Evolutionary conservation across 2,888 invertebrate species (phyloP).

Genomic region (Lithophane leautieri): DNA sequence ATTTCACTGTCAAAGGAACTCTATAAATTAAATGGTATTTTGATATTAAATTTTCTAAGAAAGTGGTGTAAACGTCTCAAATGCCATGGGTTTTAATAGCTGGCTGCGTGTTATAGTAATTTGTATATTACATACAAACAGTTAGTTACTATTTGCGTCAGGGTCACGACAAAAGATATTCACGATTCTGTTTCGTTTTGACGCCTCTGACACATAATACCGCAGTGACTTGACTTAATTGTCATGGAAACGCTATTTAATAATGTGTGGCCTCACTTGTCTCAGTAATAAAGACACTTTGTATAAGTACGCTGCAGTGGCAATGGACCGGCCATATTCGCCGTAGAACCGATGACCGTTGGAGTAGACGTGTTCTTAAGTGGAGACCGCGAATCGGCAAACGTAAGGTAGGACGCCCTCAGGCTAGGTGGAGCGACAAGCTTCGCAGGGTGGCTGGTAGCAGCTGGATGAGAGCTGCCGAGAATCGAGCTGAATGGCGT

Average conservation of each 20-base stretch:
- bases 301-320: too few species aligned
- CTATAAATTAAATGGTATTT: constrained; percentile 51
- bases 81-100: background rate
- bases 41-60: constrained; percentile 45
- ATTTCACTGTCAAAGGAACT: constrained; percentile 43
- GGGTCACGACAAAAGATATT: background rate
- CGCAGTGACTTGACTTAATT: background rate
- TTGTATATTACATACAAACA: background rate
- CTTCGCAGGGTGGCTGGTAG: too few species aligned
- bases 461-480: too few species aligned
- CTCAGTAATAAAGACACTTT: background rate
- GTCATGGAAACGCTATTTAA: background rate
- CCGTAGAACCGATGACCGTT: too few species aligned
- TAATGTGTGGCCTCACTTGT: background rate
- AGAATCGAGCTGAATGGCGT: too few species aligned
- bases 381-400: too few species aligned
- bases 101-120: background rate
- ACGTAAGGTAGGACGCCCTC: too few species aligned
- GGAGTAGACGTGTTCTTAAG: too few species aligned
- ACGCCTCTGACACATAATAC: background rate
- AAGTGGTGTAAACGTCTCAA: background rate
- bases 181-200: background rate
- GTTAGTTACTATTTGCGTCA: too few species aligned
- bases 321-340: too few species aligned
- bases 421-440: too few species aligned